Base-by-base conservation (phyloP, 2,797 vertebrate species). In the Alexandromys oeconomus region DNA sequence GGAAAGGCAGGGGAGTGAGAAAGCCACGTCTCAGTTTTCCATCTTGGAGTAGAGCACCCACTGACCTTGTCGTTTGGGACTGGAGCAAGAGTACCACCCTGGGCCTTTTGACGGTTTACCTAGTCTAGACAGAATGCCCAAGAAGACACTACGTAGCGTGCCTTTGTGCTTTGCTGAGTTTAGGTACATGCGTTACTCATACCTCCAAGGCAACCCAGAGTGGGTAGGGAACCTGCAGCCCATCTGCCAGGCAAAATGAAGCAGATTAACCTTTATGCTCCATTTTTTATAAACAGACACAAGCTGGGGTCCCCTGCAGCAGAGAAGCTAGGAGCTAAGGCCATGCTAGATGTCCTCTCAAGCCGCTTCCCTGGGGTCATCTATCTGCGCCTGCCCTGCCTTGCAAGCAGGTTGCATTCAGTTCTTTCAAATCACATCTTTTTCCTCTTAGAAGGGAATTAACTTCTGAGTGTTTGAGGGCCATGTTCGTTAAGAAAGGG, bases 381-480 rank as follows among this genome's bases (percentile, higher is more conserved):
- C 17, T 48, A 25, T 74, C 76, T 17, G 14, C 6, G 43, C 34
- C 40, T 65, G 54, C 82, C 65, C 51, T 43, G 48, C 84, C 71
- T 86, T 85, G 95, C 87, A 95, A 87, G 95, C 14, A 76, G n/a
- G 40, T 43, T 87, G 31, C 17, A 11, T 51, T 78, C n/a, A 73
- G 15, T 63, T 92, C 90, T 91, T 82, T 91, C 81, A 88, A 89
- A 82, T 37, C 63, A 86, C 69, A 67, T 82, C 93, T 85, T 93
- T 93, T 86, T 90, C 89, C 43, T 92, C 86, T 93, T 57, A 10
- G 78, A 86, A 31, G 78, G 85, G 74, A 97, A 95, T 87, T 73
- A 51, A 57, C 54, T 94, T 91, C 90, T 78, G 69, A 95, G 81
- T 69, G 74, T 92, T 92, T 96, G 93, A 96, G 71, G 82, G 87